Base-by-base conservation (phyloP, 1,140 invertebrate species). In the Cardiocondyla obscurior region DNA sequence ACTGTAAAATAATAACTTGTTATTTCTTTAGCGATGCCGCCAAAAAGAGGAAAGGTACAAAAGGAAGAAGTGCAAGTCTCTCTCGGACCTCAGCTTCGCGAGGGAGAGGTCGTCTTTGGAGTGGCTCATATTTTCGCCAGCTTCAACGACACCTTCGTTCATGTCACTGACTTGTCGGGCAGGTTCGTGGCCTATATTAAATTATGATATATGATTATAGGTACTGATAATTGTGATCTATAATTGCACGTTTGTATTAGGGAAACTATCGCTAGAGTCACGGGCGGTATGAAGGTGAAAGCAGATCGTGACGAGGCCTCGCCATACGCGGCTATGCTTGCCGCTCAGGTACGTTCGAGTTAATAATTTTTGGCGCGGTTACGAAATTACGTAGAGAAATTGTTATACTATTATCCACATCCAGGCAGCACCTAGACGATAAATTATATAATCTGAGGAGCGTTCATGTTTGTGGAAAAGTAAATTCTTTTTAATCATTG, bases 261-360 rank as follows among this genome's bases (percentile, higher is more conserved):
- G 91, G 99, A 99, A 97, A 99, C 99, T 2, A 99, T 99, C 92
- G 97, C 98, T 77, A 96, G 99, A 91, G 98, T 99, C 42, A 99
- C 99, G 91, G 99, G 99, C 94, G 99, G 99, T 81, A 99, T 99
- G 99, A 99, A 99, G 95, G 99, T 99, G 0, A 99, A 99, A 94
- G 99, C 99, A 91, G 99, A 99, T 95, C 96, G 99, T 96, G 99
- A 99, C 95, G 99, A 99, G 95, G 98, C 99, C 89, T 99, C 99
- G 36, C 99, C 99, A 16, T 99, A 99, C 92, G 99, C 99, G 93
- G 99, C 99, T 97, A 99, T 99, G 99, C 99, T 99, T 95, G 99
- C 99, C 92, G 99, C 99, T 86, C 99, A 99, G 95, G 97, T 98
- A 94, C 92, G 14, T n/a, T 42, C 6, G n/a, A 55, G 19, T 7